Evolutionary conservation across 2,888 invertebrate genomes (phyloP), one percentile per base, ranked within the genome.

Genomic region (Schizotus pectinicornis): DNA sequence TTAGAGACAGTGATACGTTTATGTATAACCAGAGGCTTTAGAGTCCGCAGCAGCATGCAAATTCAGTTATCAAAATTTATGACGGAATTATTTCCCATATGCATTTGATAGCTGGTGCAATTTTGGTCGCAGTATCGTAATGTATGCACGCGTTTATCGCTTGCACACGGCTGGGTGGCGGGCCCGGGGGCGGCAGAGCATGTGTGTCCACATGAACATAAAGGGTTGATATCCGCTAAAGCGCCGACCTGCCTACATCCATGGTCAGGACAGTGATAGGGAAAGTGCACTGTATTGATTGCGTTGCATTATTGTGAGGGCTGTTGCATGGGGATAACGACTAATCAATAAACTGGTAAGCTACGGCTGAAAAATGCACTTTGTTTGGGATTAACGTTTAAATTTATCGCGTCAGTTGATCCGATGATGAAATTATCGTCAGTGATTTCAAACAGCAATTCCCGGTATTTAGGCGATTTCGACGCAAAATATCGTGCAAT

Each of bases 161-260:
- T 31, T 46, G 45, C 41, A 51, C 35, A 42, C 32, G 49, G 5
- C 22, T 35, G 34, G 36, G 32, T 6, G 1, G 7, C 9, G 34
- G 35, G 34, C 1, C 11, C 11, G 34, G 12, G 39, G n/a, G 43
- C 35, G 9, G 11, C 43, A 8, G 14, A 37, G 49, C 56, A 30
- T 61, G 60, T 48, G 61, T 56, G 62, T 66, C 63, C 63, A 54
- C 59, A 65, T 65, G 62, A 62, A 62, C 59, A 59, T 56, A 56
- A 63, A 65, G 63, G 67, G 67, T 62, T 62, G 62, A 59, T 57
- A 61, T 55, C 45, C 60, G 45, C 12, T 57, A 58, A 50, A 61
- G 54, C 56, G 33, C 7, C 6, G 59, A 57, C 58, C 63, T 63
- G 61, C 61, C 59, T 61, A 58, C 49, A 39, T 14, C 14, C 47